A percentile compares a stretch with the other conserved stretches of the same genome.
Conservation (phyloP, 2,113 vertebrate genomes). For the Oncorhynchus kisutch region DNA sequence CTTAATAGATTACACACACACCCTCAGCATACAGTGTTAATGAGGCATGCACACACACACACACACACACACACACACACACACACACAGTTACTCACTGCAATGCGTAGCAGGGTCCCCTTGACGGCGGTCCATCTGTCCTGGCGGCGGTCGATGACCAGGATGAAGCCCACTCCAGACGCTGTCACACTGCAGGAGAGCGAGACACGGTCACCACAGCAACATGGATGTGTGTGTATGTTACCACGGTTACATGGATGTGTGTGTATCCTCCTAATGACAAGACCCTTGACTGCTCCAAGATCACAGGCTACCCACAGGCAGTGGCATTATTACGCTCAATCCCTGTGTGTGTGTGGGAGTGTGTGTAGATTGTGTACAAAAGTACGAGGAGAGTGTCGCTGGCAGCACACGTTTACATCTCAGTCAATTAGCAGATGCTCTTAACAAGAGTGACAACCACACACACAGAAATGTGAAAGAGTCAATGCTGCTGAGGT, state of each 20-base stretch:
- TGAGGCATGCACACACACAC: background rate
- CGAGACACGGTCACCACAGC: constrained; percentile 12
- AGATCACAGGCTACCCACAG: background rate
- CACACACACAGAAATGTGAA: constrained; percentile 16
- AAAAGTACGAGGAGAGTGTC: background rate
- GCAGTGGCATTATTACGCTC: background rate
- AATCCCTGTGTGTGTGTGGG: constrained; percentile 4
- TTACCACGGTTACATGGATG: constrained; percentile 60
- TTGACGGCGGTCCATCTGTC: constrained; percentile 98
- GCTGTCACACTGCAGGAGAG: constrained; percentile 79
- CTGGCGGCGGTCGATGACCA: constrained; percentile 95
- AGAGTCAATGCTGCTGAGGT: constrained; percentile 32
- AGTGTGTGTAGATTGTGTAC: constrained; percentile 19
- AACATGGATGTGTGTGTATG: constrained; percentile 4
- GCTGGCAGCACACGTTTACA: constrained; percentile 16
- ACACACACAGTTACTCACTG: constrained; percentile 77
- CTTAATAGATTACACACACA: no score
- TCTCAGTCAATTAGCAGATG: constrained; percentile 9
- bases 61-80: background rate
- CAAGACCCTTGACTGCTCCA: background rate
- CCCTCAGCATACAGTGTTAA: no score
- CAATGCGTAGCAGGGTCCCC: constrained; percentile 91
- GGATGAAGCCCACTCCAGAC: constrained; percentile 91
- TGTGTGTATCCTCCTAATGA: background rate
- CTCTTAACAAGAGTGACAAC: background rate